Base-by-base conservation (phyloP, 2,797 vertebrate genomes). In the Threskiornis aethiopicus region DNA sequence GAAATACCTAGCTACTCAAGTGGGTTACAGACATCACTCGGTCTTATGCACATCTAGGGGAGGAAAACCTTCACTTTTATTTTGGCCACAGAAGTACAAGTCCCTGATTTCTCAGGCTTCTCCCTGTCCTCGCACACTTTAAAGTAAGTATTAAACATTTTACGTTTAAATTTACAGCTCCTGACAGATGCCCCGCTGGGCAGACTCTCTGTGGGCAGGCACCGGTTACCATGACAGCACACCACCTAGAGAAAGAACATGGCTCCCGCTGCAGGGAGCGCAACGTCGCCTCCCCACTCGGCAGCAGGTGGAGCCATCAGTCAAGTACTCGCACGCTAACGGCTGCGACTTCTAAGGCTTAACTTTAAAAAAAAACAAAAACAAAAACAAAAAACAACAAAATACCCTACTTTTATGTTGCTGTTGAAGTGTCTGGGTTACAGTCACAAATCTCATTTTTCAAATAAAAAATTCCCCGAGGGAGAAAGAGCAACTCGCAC, bases 141-240 rank as follows among this genome's bases (percentile, higher is more conserved):
- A 44, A 46, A 42, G 0, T 1, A 47, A 29, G 28, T 3, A 37
- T 5, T 10, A 33, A 39, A 24, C 35, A 9, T 16, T 21, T 25
- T 10, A 41, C 3, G 16, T 49, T 37, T 19, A 1, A 16, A 26
- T 6, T 6, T 16, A 10, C 44, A n/a, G 4, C 19, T 26, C 9
- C 6, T 0, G 44, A 8, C 0, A 3, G 2, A 2, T 0, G 26
- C 2, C 41, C 57, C 9, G 49, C 61, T 4, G 44, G 0, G 71
- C 41, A 16, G 54, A 2, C 22, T 3, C 5, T 0, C 21, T 16
- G 70, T 2, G 35, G 4, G 10, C 35, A 21, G 47, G 10, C 18
- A 6, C 0, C 66, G 1, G 84, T 85, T 75, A 9, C 55, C 82
- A 41, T 21, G 87, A 13, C 78, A 85, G 71, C 67, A 17, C 28